Evolutionary conservation across 1,140 invertebrate genomes (phyloP).

Genomic region (Archegozetes longisetosus): DNA sequence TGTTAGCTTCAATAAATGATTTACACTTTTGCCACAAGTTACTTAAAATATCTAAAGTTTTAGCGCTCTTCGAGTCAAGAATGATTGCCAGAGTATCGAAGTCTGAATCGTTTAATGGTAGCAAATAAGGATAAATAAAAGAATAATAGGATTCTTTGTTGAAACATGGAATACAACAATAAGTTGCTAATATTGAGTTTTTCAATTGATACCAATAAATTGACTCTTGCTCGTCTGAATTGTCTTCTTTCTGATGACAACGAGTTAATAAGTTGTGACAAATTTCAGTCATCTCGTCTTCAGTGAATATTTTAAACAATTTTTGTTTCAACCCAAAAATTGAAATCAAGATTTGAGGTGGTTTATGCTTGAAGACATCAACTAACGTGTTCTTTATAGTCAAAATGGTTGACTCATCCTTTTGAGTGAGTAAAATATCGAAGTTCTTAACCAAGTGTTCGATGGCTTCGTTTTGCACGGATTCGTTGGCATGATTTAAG

Average conservation of each 20-base stretch:
- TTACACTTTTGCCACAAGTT: not conserved
- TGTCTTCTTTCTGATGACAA: not conserved
- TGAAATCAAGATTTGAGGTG: constrained; percentile 6
- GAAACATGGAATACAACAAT: not conserved
- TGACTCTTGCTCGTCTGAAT: not conserved
- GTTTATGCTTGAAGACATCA: constrained; percentile 8
- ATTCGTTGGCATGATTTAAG: constrained; percentile 12
- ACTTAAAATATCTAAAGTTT: not conserved
- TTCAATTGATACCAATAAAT: not conserved
- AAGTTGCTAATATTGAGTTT: not conserved
- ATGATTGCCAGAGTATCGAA: not conserved
- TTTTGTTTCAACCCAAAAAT: constrained; percentile 9
- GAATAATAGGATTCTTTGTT: not conserved
- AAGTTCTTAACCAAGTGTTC: constrained; percentile 1
- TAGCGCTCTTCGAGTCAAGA: not conserved
- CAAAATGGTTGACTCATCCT: not conserved
- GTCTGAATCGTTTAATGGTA: not conserved
- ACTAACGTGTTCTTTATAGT: constrained; percentile 14
- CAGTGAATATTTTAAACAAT: constrained; percentile 4
- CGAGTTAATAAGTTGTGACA: not conserved
- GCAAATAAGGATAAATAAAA: not conserved
- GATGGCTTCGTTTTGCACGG: not conserved
- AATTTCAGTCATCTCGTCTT: constrained; percentile 3
- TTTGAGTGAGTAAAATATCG: not conserved
- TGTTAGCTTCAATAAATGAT: not conserved